Evolutionary conservation across 1,140 invertebrate genomes (phyloP), one percentile per base, ranked within the genome.

Genomic region (Periplaneta americana): DNA sequence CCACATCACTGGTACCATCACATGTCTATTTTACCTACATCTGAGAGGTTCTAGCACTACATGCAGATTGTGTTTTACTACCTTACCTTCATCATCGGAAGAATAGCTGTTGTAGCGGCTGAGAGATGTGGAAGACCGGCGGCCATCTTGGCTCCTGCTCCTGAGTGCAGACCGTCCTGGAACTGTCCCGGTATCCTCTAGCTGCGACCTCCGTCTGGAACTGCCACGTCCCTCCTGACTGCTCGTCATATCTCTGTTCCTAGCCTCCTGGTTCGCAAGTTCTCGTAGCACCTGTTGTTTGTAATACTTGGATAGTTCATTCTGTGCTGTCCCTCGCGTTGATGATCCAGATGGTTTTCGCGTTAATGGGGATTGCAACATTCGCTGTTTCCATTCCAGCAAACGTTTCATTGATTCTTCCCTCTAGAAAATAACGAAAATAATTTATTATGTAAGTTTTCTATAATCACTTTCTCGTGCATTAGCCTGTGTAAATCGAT

Each of bases 371-470:
- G 95, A 96, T 86, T 97, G 96, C 82, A 97, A 88, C 96, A 97
- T 97, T 85, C 96, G 91, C 88, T 97, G 96, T 87, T 97, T 97
- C 96, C 96, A 97, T 88, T 97, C 96, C 17, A 97, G 88, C 82
- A 97, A 87, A 18, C 96, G 90, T 88, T 96, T 96, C 95, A 97
- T 97, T 9, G 96, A 97, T 88, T 97, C 96, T 89, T 97, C 96
- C 34, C 95, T 91, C 93, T 94, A 86, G 2, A 34, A 75, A 11
- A 78, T 11, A 28, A 66, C 5, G 22, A 66, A 28, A 28, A 66
- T 3, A 3, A 28, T 9, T 66, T 66, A 0, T 66, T 66, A 66
- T n/a, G n/a, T n/a, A n/a, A n/a, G n/a, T n/a, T n/a, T n/a, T n/a
- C n/a, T n/a, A n/a, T n/a, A n/a, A n/a, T n/a, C n/a, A n/a, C n/a